Base-by-base conservation (phyloP, 2,113 vertebrate genomes). In the Microtus ochrogaster region DNA sequence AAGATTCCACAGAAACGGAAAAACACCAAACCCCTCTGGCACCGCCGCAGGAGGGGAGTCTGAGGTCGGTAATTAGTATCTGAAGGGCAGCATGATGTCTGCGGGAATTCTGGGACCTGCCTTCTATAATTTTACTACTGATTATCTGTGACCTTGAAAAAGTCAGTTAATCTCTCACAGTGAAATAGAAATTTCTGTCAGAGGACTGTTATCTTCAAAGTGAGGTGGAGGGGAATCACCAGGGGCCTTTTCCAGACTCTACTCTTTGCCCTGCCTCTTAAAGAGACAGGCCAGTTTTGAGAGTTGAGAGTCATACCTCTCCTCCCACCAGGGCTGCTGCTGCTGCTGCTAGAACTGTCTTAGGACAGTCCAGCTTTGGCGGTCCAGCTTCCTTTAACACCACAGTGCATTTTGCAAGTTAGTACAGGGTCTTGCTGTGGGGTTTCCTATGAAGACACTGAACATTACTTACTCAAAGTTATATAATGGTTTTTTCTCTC, bases 71-170 rank as follows among this genome's bases (percentile, higher is more conserved):
- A 65, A 65, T 94, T 89, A 93, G 92, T 73, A 63, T 52, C 30
- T 14, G 2, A 81, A 16, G 81, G 61, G 77, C 85, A 61, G n/a
- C 39, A 3, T 24, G 22, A 72, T 66, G 26, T 49, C 39, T 73
- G 66, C 22, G 3, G 58, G 28, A 26, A 13, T 66, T 66, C 52
- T 0, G 79, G 91, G 68, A 79, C 82, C 76, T 41, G 52, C 26
- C 3, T 74, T 61, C 13, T 86, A 76, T 28, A 44, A 4, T 65
- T 89, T 95, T 49, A 7, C 61, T 47, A 24, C 58, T 85, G 78
- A 96, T 94, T 72, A 82, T 85, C 72, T 86, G 55, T 88, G 61
- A 95, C 86, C 82, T 97, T 96, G 89, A 91, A 41, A 24, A 28
- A 94, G 86, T 84, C 82, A 49, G 21, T 92, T 92, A 58, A 19